Evolutionary conservation across 2,888 invertebrate species (phyloP), one percentile per base, ranked within the genome.

Genomic region (Megalurothrips usitatus): DNA sequence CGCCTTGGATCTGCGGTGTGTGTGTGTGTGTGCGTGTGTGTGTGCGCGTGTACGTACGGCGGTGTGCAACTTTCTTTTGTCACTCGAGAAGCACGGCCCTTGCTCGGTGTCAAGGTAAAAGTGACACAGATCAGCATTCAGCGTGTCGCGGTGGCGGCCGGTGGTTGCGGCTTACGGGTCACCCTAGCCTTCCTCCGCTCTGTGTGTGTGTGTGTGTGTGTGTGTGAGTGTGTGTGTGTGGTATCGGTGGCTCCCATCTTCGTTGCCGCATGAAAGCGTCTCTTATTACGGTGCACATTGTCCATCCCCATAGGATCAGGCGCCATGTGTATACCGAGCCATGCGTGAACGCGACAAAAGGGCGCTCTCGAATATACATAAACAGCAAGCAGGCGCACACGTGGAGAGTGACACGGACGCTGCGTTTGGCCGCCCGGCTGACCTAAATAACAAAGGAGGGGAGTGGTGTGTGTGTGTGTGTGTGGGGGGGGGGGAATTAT

Each of bases 61-160:
- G 58, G 58, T 75, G 11, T 26, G 68, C 68, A 12, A 26, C 68
- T 75, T 75, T 75, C 68, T 75, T 58, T 58, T 75, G 68, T 75
- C 68, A 75, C 12, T 75, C 12, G 68, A 75, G 68, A 23, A 75
- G 26, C 58, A 19, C 58, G 26, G 26, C 26, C 23, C 26, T 11
- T 4, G 58, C 17, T 23, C 68, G 68, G 68, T 75, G 68, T 75
- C 68, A 75, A 75, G 68, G 68, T 75, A 75, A 75, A 75, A 75
- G 68, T 75, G 68, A 75, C 68, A 75, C 26, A 26, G 26, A 75
- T 75, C 68, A 26, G 23, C 26, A 26, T 75, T n/a, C 26, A 75
- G 26, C 68, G 68, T 75, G 68, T 12, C n/a, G 14, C 34, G 34
- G 34, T 6, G 34, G 34, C 34, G 3, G 6, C 3, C 6, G 2